Conservation (phyloP, 2,888 invertebrate species). For the Eulithis testata region DNA sequence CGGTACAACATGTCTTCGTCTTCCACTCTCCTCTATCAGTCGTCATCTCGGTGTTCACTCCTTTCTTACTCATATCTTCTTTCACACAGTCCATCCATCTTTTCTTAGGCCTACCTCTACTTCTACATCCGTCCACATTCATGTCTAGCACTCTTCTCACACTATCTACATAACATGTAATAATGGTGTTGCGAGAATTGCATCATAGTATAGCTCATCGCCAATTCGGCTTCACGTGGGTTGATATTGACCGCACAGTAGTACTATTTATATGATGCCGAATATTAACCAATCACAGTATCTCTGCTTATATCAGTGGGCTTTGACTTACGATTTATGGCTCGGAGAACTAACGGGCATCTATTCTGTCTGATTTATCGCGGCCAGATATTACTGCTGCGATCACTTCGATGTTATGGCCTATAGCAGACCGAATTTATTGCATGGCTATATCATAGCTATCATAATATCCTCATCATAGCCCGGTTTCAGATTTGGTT, state of each 20-base stretch:
- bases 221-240: slow-evolving; percentile 25
- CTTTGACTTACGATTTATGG: slow-evolving; percentile 27
- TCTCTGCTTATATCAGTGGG: slow-evolving; percentile 22
- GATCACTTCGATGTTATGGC: slow-evolving; percentile 22
- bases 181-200: slow-evolving; percentile 22
- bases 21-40: no score
- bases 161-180: slow-evolving; percentile 13
- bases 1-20: no score
- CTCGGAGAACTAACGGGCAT: slow-evolving; percentile 31
- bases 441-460: background rate
- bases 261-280: slow-evolving; percentile 24
- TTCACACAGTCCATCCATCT: no score
- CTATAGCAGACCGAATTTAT: slow-evolving; percentile 5
- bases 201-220: slow-evolving; percentile 30
- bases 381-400: slow-evolving; percentile 27
- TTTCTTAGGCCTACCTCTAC: no score
- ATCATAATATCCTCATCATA: background rate
- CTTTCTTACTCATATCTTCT: no score
- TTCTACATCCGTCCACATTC: no score
- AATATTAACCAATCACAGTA: slow-evolving; percentile 30
- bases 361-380: slow-evolving; percentile 35
- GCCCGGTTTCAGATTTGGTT: background rate
- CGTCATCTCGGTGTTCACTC: no score
- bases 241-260: slow-evolving; percentile 29
- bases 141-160: no score